These are phyloP conservation scores for Mystacides longicornis DNA, from an alignment of 2,888 invertebrate genomes.

Conservation along the genomic window DNA sequence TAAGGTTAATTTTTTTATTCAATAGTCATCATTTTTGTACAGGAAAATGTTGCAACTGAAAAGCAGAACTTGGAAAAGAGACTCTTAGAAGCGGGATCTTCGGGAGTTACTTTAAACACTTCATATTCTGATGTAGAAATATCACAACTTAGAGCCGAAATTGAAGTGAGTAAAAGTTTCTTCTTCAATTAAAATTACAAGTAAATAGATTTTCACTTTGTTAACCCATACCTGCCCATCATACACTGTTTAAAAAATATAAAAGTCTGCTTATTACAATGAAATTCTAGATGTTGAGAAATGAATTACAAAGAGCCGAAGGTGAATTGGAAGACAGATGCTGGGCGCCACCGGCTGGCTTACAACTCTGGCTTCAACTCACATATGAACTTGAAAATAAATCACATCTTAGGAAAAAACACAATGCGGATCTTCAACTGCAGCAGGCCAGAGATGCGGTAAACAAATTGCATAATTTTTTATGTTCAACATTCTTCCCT, in stretches of 20 bases:
- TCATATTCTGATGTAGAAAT: conserved; percentile 77
- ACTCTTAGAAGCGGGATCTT: conserved; percentile 66
- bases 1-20: too few species aligned
- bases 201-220: too few species aligned
- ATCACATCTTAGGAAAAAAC: conserved; percentile 77
- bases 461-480: conserved; percentile 33
- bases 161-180: too few species aligned
- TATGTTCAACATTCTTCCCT: too few species aligned
- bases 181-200: too few species aligned
- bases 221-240: too few species aligned
- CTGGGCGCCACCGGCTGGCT: conserved; percentile 80
- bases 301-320: conserved; percentile 79
- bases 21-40: conserved; percentile 27
- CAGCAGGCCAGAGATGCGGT: conserved; percentile 85
- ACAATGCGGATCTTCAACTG: conserved; percentile 74
- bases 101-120: conserved; percentile 53
- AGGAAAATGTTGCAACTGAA: conserved; percentile 75
- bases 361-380: conserved; percentile 92
- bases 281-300: conserved; percentile 59
- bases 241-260: too few species aligned
- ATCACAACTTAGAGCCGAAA: conserved; percentile 73
- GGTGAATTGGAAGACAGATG: conserved; percentile 84
- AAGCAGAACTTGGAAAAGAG: conserved; percentile 76
- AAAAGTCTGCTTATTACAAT: background rate
- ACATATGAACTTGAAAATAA: conserved; percentile 94